These are phyloP conservation scores for Myanophis thanlyinensis DNA, from an alignment of 2,113 vertebrate genomes.

Conservation along the genomic window DNA sequence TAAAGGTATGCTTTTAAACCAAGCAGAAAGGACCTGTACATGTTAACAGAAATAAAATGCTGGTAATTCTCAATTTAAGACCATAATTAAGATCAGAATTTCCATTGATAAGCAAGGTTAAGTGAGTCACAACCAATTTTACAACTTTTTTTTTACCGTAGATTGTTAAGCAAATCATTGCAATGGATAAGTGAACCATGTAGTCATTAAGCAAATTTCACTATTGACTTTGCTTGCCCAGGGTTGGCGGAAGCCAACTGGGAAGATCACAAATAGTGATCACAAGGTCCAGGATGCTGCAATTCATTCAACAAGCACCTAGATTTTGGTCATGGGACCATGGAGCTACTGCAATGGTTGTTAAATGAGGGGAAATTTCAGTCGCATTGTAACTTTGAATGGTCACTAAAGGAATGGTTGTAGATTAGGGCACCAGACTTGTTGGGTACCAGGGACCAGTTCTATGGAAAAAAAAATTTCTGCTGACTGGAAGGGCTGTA, in stretches of 20 bases:
- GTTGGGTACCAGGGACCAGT: background rate
- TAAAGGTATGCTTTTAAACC: background rate
- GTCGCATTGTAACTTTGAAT: background rate
- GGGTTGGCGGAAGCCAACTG: background rate
- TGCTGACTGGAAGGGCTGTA: no score
- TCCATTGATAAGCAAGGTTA: background rate
- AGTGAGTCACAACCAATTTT: background rate
- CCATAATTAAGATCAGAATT: background rate
- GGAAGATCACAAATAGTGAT: background rate
- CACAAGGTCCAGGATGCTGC: background rate
- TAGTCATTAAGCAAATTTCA: background rate
- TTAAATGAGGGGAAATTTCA: background rate
- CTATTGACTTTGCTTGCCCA: background rate
- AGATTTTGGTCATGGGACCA: background rate
- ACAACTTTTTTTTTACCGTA: background rate
- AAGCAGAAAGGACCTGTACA: background rate
- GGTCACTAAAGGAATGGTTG: background rate
- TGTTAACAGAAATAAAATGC: background rate
- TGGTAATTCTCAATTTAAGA: background rate
- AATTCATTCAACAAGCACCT: background rate
- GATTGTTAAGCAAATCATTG: background rate
- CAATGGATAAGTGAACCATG: background rate
- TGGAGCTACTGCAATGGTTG: background rate
- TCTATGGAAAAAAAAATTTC: background rate
- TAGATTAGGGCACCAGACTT: background rate